These are phyloP conservation scores for Cacajao melanocephalus DNA, from an alignment of 2,797 vertebrate species.

Conservation along the genomic window DNA sequence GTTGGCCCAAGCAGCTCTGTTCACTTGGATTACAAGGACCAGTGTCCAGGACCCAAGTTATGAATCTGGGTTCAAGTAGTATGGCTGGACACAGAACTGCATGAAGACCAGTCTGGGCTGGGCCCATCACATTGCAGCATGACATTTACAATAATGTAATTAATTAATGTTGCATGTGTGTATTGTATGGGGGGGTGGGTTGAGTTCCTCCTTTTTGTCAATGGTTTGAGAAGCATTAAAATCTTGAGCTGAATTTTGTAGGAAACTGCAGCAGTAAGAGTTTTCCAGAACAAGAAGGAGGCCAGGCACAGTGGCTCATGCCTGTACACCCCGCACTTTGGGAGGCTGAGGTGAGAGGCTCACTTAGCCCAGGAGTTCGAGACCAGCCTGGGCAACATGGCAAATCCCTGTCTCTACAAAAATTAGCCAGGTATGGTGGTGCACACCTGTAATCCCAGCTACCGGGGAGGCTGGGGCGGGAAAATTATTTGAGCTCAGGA, in stretches of 20 bases:
- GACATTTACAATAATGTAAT: background rate
- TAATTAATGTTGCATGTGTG: no score
- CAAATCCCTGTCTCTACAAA: background rate
- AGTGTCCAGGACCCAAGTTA: background rate
- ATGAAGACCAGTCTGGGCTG: background rate
- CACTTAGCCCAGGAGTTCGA: background rate
- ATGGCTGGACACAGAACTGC: background rate
- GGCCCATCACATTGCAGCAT: rapidly evolving
- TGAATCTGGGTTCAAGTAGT: background rate
- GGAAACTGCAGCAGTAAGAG: background rate
- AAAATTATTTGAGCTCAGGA: background rate
- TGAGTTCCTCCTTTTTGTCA: background rate
- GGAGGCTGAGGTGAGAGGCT: background rate
- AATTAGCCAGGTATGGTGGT: background rate
- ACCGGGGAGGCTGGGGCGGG: background rate
- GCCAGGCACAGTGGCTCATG: background rate
- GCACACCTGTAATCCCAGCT: background rate
- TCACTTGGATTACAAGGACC: background rate
- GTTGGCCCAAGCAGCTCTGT: background rate
- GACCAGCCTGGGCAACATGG: background rate
- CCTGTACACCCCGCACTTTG: background rate
- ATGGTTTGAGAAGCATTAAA: background rate
- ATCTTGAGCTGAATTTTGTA: background rate
- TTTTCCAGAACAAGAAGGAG: background rate
- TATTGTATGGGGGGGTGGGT: no score